These are phyloP conservation scores for Selenia dentaria DNA, from an alignment of 2,888 invertebrate species.

Conservation along the genomic window DNA sequence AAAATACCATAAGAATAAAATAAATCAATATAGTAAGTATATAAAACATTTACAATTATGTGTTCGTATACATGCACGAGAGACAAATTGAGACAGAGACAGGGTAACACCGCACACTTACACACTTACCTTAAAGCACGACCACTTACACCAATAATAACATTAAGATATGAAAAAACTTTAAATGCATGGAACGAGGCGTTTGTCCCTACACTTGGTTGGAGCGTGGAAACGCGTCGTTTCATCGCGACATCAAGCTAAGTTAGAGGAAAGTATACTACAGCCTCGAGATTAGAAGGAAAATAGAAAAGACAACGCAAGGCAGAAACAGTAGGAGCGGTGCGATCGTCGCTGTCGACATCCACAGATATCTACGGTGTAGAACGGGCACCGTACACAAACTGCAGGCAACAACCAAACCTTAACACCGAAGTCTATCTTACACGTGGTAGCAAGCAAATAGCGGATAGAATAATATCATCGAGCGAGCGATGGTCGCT, in stretches of 20 bases:
- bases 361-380: slow-evolving; percentile 59
- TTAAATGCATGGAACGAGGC: slow-evolving; percentile 69
- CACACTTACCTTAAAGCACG: slow-evolving; percentile 72
- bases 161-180: slow-evolving; percentile 55
- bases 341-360: slow-evolving; percentile 79
- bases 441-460: slow-evolving; percentile 81
- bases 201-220: slow-evolving; percentile 44
- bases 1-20: slow-evolving; percentile 51
- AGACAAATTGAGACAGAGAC: slow-evolving; percentile 63
- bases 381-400: slow-evolving; percentile 63
- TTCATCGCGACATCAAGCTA: slow-evolving; percentile 76
- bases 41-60: slow-evolving; percentile 48
- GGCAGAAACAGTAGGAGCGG: slow-evolving; percentile 73
- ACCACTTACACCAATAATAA: slow-evolving; percentile 49
- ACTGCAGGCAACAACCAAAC: slow-evolving; percentile 80
- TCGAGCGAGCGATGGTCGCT: slow-evolving; percentile 68
- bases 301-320: slow-evolving; percentile 74
- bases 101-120: slow-evolving; percentile 75
- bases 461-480: slow-evolving; percentile 79
- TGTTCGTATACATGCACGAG: slow-evolving; percentile 68
- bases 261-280: slow-evolving; percentile 52
- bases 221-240: slow-evolving; percentile 59
- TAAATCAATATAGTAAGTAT: slow-evolving; percentile 47
- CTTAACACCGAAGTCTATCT: slow-evolving; percentile 72
- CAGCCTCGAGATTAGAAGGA: slow-evolving; percentile 65